Conservation (phyloP, 1,140 invertebrate species). For the Eumaeus atala region DNA sequence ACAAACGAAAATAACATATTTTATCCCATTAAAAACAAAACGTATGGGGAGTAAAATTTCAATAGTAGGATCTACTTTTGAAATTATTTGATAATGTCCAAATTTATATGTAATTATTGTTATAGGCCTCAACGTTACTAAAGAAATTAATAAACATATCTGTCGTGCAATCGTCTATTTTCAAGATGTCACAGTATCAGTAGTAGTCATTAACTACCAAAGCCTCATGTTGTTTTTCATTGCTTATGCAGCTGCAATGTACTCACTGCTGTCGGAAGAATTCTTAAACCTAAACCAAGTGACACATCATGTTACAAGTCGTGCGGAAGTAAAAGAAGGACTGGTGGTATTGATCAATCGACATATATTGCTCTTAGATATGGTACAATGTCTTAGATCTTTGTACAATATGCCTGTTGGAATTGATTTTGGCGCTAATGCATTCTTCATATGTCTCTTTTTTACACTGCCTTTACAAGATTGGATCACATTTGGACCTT, state of each 20-base stretch:
- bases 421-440: constrained; percentile 51
- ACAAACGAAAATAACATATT: too few species aligned
- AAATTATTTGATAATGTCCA: too few species aligned
- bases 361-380: constrained; percentile 36
- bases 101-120: too few species aligned
- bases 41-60: too few species aligned
- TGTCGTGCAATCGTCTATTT: constrained; percentile 29
- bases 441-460: constrained; percentile 48
- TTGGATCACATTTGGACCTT: constrained; percentile 41
- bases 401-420: constrained; percentile 55
- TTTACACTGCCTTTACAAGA: constrained; percentile 49
- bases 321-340: constrained; percentile 27
- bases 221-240: constrained; percentile 43
- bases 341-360: constrained; percentile 33
- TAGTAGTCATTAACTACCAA: constrained; percentile 45
- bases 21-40: too few species aligned
- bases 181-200: constrained; percentile 37
- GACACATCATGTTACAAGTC: constrained; percentile 16
- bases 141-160: constrained; percentile 16
- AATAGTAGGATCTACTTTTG: too few species aligned
- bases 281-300: constrained; percentile 32
- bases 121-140: background rate
- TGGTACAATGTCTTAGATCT: constrained; percentile 35
- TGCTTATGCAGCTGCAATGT: constrained; percentile 47
- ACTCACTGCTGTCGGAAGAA: constrained; percentile 42